phyloP scores from a whole-genome alignment of 1,140 invertebrate species.

The Pogonomyrmex barbatus region DNA sequence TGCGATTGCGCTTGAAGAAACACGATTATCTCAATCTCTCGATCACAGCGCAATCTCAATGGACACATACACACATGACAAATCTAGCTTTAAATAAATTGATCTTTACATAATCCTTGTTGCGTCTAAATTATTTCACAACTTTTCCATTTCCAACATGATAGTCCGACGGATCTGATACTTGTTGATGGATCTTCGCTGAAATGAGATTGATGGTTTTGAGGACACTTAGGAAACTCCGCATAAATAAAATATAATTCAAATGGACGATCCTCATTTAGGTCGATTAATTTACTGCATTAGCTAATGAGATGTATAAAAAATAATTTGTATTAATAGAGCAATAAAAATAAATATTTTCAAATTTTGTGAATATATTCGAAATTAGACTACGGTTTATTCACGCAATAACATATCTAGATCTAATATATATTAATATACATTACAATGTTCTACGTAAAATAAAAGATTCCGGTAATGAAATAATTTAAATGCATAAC shows the following conservation, averaged over 20 bases:
- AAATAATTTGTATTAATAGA: conserved; percentile 4
- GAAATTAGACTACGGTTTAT: background rate
- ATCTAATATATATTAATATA: background rate
- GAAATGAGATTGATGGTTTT: background rate
- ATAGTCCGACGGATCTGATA: background rate
- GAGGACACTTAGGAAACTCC: background rate
- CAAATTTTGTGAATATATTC: background rate
- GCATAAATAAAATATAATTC: background rate
- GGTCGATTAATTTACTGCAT: background rate
- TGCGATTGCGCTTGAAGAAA: background rate
- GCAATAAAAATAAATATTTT: background rate
- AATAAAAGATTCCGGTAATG: background rate
- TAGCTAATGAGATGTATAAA: background rate
- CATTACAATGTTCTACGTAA: background rate
- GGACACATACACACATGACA: background rate
- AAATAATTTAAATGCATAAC: conserved; percentile 21
- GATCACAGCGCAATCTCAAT: background rate
- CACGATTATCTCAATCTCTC: background rate
- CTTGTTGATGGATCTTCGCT: background rate
- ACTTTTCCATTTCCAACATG: background rate
- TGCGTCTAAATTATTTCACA: background rate
- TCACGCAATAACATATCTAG: background rate
- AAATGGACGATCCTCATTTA: background rate
- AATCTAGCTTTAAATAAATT: conserved; percentile 45
- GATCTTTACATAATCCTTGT: conserved; percentile 4